These are phyloP conservation scores for Myrmecobius fasciatus DNA, from an alignment of 2,113 vertebrate species.

Conservation along the genomic window DNA sequence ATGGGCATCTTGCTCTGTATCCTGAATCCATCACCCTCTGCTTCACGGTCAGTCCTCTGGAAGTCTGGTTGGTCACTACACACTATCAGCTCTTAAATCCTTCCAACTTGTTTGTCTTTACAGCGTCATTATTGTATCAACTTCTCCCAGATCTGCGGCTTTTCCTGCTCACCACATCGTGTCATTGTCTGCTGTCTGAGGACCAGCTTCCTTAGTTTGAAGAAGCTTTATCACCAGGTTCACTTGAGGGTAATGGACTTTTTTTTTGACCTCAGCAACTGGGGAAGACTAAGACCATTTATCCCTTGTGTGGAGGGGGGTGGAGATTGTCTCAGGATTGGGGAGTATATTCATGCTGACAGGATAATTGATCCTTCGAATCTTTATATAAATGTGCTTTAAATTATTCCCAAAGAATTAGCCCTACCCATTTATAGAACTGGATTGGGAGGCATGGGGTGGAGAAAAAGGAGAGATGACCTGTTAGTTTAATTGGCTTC, in stretches of 20 bases:
- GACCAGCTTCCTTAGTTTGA: neutral
- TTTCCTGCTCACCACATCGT: neutral
- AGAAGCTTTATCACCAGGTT: neutral
- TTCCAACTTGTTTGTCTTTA: neutral
- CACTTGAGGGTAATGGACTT: neutral
- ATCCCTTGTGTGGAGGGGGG: neutral
- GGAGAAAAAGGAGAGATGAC: neutral
- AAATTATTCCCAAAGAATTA: neutral
- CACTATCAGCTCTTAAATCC: neutral
- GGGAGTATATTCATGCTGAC: neutral
- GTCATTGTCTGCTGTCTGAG: neutral
- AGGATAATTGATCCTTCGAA: neutral
- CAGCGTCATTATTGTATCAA: neutral
- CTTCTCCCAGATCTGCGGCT: neutral
- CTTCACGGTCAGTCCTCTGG: neutral
- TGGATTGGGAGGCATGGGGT: neutral
- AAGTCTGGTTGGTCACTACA: neutral
- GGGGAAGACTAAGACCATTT: neutral
- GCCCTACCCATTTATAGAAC: neutral
- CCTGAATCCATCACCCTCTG: neutral
- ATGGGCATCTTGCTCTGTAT: neutral
- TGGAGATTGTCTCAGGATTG: neutral
- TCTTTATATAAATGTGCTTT: neutral
- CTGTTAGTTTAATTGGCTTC: too few species aligned
- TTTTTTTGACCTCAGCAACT: neutral